These are phyloP conservation scores for Monoplex corrugatus DNA, from an alignment of 2,888 invertebrate species.

Conservation along the genomic window DNA sequence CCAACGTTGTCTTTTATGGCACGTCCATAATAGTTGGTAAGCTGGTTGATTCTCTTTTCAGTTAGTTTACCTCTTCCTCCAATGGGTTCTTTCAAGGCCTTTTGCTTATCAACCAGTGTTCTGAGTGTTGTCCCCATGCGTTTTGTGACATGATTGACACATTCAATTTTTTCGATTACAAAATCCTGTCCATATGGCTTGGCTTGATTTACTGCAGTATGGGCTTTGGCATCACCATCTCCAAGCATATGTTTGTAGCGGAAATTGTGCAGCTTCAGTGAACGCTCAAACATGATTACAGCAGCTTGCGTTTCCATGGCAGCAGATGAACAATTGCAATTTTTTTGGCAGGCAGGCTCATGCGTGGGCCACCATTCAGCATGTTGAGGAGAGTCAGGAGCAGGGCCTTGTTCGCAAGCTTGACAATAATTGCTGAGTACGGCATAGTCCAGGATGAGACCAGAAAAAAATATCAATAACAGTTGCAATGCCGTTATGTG, in stretches of 20 bases:
- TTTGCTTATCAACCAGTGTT: background rate
- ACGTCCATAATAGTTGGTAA: background rate
- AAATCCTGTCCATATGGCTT: background rate
- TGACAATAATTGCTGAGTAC: constrained; percentile 22
- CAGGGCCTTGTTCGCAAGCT: background rate
- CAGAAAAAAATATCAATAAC: constrained; percentile 34
- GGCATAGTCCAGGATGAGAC: constrained; percentile 27
- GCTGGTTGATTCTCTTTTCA: background rate
- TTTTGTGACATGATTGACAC: constrained; percentile 12
- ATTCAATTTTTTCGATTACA: background rate
- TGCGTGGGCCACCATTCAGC: background rate
- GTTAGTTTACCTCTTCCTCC: constrained; percentile 23
- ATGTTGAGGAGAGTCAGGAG: background rate
- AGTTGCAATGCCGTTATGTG: constrained; percentile 4
- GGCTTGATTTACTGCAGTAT: background rate
- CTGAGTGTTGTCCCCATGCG: background rate
- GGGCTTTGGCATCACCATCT: background rate
- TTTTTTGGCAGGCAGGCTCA: background rate
- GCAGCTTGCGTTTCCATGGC: constrained; percentile 35
- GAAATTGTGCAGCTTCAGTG: background rate
- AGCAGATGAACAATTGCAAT: background rate
- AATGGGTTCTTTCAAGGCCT: background rate
- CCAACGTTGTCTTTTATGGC: background rate
- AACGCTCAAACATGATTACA: background rate
- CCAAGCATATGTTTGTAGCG: background rate